These are phyloP conservation scores for Tinea semifulvella DNA, from an alignment of 2,888 invertebrate genomes.

Conservation along the genomic window DNA sequence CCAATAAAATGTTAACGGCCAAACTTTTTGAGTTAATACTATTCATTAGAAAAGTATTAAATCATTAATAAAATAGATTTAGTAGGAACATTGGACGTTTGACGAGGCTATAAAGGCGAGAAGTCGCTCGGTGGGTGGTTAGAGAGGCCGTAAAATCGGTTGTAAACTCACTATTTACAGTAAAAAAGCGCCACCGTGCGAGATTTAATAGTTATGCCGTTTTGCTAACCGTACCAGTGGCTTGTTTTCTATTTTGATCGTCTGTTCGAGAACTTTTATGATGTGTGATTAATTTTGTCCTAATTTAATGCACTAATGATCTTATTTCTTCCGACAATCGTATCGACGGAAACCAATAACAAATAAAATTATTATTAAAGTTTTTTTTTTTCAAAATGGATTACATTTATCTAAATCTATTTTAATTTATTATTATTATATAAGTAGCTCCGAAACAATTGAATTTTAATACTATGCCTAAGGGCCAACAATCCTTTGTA, in stretches of 20 bases:
- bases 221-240: slow-evolving; percentile 1
- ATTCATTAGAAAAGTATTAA: slow-evolving; percentile 26
- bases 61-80: slow-evolving; percentile 47
- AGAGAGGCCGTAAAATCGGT: slow-evolving; percentile 3
- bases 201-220: slow-evolving; percentile 3
- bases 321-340: too few relatives aligned
- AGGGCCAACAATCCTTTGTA: too few relatives aligned
- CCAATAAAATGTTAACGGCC: not conserved
- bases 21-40: slow-evolving; percentile 3
- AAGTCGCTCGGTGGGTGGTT: slow-evolving; percentile 8
- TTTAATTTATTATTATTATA: too few relatives aligned
- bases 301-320: not conserved
- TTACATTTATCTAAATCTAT: too few relatives aligned
- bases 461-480: too few relatives aligned
- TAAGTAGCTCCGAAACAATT: too few relatives aligned
- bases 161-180: slow-evolving; percentile 10
- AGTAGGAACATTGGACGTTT: slow-evolving; percentile 22
- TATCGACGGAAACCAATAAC: too few relatives aligned
- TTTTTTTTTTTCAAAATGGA: too few relatives aligned
- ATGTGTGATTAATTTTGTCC: not conserved
- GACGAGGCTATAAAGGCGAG: slow-evolving; percentile 7
- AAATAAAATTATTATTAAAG: too few relatives aligned
- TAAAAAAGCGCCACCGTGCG: slow-evolving; percentile 13
- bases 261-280: not conserved
- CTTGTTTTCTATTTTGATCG: not conserved